Evolutionary conservation across 2,113 vertebrate genomes (phyloP).

Genomic region (Acrocephalus arundinaceus): DNA sequence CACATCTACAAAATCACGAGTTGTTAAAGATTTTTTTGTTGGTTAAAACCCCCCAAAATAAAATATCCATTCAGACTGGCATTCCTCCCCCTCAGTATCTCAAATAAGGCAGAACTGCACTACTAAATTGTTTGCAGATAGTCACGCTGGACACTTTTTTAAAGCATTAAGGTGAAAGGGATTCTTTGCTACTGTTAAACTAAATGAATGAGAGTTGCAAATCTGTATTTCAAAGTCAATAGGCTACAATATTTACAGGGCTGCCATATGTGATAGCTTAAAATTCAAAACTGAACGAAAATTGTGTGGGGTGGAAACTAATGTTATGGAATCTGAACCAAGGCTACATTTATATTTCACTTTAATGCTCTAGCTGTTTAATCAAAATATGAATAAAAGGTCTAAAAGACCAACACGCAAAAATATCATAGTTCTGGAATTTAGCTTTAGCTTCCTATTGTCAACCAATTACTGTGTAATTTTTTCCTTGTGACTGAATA

Average conservation of each 20-base stretch:
- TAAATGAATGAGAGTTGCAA: slow-evolving; percentile 36
- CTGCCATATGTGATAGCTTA: slow-evolving; percentile 52
- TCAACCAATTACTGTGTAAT: slow-evolving; percentile 99
- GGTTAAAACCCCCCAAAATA: background rate
- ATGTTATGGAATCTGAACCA: slow-evolving; percentile 73
- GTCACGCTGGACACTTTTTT: background rate
- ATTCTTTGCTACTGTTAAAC: slow-evolving; percentile 36
- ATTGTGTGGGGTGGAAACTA: slow-evolving; percentile 67
- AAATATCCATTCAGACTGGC: background rate
- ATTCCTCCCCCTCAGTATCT: background rate
- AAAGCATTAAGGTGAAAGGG: slow-evolving; percentile 12
- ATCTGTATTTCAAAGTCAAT: slow-evolving; percentile 72
- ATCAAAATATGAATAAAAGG: slow-evolving; percentile 88
- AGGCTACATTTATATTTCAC: slow-evolving; percentile 77
- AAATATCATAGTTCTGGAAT: slow-evolving; percentile 92
- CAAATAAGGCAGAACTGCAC: background rate
- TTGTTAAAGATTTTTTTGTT: background rate
- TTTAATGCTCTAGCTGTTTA: slow-evolving; percentile 98
- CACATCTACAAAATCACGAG: background rate
- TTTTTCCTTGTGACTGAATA: slow-evolving; percentile 97
- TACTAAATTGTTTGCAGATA: background rate
- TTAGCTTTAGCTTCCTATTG: slow-evolving; percentile 93
- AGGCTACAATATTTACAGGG: slow-evolving; percentile 45
- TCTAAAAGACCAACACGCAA: slow-evolving; percentile 85
- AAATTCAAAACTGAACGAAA: slow-evolving; percentile 54